phyloP scores from a whole-genome alignment of 2,888 invertebrate genomes.

The Pristionchus entomophagus region DNA sequence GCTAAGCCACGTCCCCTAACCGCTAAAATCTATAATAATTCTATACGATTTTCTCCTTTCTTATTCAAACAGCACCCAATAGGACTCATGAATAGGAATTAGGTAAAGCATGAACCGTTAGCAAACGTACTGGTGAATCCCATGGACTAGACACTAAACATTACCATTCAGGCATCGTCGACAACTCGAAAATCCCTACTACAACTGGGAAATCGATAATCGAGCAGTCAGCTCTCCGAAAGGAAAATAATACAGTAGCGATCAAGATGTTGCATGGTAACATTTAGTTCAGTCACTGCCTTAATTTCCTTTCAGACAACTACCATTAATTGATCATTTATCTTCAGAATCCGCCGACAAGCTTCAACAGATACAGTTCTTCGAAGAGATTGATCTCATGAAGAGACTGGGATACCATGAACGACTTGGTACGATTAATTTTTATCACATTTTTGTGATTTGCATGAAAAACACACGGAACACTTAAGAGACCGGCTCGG shows the following conservation, averaged over 20 bases:
- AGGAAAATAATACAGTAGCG: constrained; percentile 18
- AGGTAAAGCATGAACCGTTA: too few relatives aligned
- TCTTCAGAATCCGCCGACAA: constrained; percentile 32
- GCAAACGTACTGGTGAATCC: too few relatives aligned
- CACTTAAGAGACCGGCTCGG: too few relatives aligned
- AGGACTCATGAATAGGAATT: too few relatives aligned
- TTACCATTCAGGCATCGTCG: not conserved
- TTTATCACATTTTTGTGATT: too few relatives aligned
- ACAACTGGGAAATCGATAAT: not conserved
- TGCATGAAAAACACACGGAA: too few relatives aligned
- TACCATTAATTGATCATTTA: too few relatives aligned
- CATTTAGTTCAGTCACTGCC: not conserved
- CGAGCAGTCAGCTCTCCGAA: not conserved
- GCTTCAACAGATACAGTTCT: not conserved
- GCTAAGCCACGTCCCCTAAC: too few relatives aligned
- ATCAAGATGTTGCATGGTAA: constrained; percentile 41
- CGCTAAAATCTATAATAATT: too few relatives aligned
- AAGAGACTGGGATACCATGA: constrained; percentile 44
- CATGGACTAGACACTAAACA: too few relatives aligned
- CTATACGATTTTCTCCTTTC: too few relatives aligned
- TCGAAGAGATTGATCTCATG: constrained; percentile 43
- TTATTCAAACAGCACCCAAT: too few relatives aligned
- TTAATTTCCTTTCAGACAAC: not conserved
- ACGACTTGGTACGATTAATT: not conserved
- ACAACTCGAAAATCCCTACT: not conserved